Evolutionary conservation across 2,113 vertebrate species (phyloP), one percentile per base, ranked within the genome.

Genomic region (Larimichthys crocea): DNA sequence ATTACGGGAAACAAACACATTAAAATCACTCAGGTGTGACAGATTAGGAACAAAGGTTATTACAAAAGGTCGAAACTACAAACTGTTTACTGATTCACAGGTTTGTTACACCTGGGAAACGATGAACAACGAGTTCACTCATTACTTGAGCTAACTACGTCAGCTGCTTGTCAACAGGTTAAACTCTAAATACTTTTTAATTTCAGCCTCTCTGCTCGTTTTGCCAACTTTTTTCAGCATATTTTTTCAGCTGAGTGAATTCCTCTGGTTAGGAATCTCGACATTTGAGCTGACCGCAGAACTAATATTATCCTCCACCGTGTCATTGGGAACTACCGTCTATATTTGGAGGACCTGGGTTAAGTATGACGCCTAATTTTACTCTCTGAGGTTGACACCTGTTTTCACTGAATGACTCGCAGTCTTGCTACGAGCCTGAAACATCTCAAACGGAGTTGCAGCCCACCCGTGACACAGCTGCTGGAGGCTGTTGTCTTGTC

Each of bases 361-460:
- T 29, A 44, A 53, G 1, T 53, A 17, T 50, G 20, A 65, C 24
- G 40, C 16, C 40, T 14, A n/a, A 26, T 55, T 73, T 68, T 8
- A 42, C 52, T 1, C 26, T 5, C 3, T n/a, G 44, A 57, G 60
- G 26, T 40, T 42, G 48, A 42, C 75, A 82, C 81, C 82, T 88
- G 82, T 50, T 87, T 77, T 24, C 46, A 59, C 22, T 35, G 56
- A 24, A 26, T 79, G 76, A 85, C 59, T 72, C 40, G 2, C 8
- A 20, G 49, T 22, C 35, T 0, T 22, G 52, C 40, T 70, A 26
- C 52, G 52, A 71, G 42, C 31, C 42, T 52, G 53, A 62, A 57
- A 48, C 49, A 42, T 62, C 42, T 67, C 42, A 17, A 22, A 57
- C 19, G 2, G 66, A 9, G 46, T 79, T 7, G 50, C 35, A 17